Evolutionary conservation across 2,888 invertebrate genomes (phyloP), one percentile per base, ranked within the genome.

Genomic region (Epirrita christyi): DNA sequence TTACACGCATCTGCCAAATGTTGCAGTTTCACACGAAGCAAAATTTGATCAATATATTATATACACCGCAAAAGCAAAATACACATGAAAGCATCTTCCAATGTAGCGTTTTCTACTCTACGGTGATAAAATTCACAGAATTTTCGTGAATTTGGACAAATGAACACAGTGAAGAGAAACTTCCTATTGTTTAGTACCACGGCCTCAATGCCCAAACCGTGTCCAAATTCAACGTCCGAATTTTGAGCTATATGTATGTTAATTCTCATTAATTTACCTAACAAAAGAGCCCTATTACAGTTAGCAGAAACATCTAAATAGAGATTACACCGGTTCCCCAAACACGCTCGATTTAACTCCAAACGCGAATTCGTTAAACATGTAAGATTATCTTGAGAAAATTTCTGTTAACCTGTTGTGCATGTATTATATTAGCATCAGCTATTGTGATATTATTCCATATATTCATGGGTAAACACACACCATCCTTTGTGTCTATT

Each of bases 351-450:
- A 91, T 92, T 92, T 85, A 90, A 90, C 88, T 73, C 76, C 78
- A 84, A 85, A 89, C 86, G 92, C 92, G 82, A 90, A 92, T 92
- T 92, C 92, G 92, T 92, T 92, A 89, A 88, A 92, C 92, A 91
- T 67, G 83, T 71, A 83, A 83, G 80, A 78, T 92, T 92, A 91
- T 89, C 88, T 89, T 84, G 86, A 85, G 87, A 87, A 85, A 78
- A 83, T 80, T 74, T 73, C 76, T 82, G 79, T 87, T 88, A 88
- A 92, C 92, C 92, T 92, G 92, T 87, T 86, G 80, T 77, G 78
- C 80, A 75, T 78, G 80, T 79, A 55, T 58, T 53, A 59, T 82
- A 89, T 90, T 91, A 89, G 78, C 83, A 87, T 79, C 76, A 80
- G 76, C 85, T 69, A 86, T 91, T 91, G 88, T 90, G 76, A 42